Base-by-base conservation (phyloP, 2,113 vertebrate species). In the Eurystomus gularis region DNA sequence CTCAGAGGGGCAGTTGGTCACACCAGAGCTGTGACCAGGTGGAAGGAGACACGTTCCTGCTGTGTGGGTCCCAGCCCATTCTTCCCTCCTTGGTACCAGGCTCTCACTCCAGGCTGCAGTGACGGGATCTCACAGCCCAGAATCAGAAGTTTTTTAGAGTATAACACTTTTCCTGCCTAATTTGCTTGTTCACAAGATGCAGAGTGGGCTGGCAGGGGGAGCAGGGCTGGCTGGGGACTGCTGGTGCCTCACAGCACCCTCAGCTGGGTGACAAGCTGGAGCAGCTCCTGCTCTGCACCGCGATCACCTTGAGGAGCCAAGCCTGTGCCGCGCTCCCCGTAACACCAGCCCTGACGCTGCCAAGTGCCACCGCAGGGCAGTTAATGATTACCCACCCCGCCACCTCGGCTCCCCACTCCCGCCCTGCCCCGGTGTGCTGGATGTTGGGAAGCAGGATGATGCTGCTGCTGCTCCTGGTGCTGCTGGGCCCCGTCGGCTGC, bases 361-460 rank as follows among this genome's bases (percentile, higher is more conserved):
- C 2, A 11, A n/a, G n/a, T n/a, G n/a, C n/a, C 60, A 2, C 17
- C 5, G 37, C 3, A 2, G 35, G 10, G 55, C 31, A 9, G 97
- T 98, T 98, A 98, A 98, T 98, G 71, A 98, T 98, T 98, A 97
- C 28, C 76, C 9, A 97, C 20, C 73, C 8, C 8, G 6, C 35
- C 12, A 7, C 2, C 39, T 20, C 0, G 19, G 28, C 4, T 18
- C 42, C n/a, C 29, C 1, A 4, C n/a, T 26, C 62, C 83, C 7
- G 49, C 37, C 52, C 57, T 54, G 61, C 80, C 35, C 46, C 7
- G 10, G 9, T 17, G 52, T 25, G 12, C 57, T 7, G 49, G 13
- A 62, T 52, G 48, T 51, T 66, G 12, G 70, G 61, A 55, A 82
- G 72, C 89, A 91, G 49, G 82, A 98, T 97, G 82, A 98, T 97